Percentiles rank a stretch among this genome's conserved stretches.
Conservation (phyloP, 2,888 invertebrate genomes). For the Lampropteryx suffumata region DNA sequence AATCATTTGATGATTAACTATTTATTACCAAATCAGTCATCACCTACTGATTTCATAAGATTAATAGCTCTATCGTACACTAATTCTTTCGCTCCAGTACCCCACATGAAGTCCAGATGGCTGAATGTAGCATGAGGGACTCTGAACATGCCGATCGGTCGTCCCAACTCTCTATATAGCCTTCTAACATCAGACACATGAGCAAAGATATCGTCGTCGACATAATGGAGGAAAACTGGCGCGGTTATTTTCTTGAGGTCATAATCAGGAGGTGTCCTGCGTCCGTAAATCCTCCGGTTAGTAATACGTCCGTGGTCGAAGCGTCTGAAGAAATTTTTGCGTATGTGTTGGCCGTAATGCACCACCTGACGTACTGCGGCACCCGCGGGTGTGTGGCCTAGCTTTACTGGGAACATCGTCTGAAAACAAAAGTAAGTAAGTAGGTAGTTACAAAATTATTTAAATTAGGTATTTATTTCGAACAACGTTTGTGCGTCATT, state of each 20-base stretch:
- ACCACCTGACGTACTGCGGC: constrained; percentile 85
- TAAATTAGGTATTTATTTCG: no score
- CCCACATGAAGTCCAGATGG: constrained; percentile 87
- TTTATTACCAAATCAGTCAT: constrained; percentile 27
- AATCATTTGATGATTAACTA: no score
- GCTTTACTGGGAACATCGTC: constrained; percentile 85
- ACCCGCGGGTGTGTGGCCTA: constrained; percentile 86
- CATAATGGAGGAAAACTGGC: constrained; percentile 84
- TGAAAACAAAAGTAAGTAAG: constrained; percentile 41
- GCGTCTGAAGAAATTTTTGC: constrained; percentile 71
- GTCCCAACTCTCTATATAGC: constrained; percentile 71
- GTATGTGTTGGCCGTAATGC: constrained; percentile 86
- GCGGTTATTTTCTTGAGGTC: constrained; percentile 75
- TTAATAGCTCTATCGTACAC: constrained; percentile 79
- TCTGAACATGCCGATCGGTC: constrained; percentile 72
- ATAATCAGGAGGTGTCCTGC: constrained; percentile 79
- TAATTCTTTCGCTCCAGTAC: constrained; percentile 76
- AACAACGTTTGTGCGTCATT: no score
- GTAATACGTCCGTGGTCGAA: constrained; percentile 73
- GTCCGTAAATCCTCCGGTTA: constrained; percentile 80
- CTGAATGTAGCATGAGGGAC: constrained; percentile 83
- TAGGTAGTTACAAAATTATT: no score
- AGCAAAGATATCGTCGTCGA: constrained; percentile 84
- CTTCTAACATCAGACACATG: constrained; percentile 70
- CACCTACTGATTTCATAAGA: constrained; percentile 62